Evolutionary conservation across 2,888 invertebrate genomes (phyloP), one percentile per base, ranked within the genome.

Genomic region (Diachrysia chrysitis): DNA sequence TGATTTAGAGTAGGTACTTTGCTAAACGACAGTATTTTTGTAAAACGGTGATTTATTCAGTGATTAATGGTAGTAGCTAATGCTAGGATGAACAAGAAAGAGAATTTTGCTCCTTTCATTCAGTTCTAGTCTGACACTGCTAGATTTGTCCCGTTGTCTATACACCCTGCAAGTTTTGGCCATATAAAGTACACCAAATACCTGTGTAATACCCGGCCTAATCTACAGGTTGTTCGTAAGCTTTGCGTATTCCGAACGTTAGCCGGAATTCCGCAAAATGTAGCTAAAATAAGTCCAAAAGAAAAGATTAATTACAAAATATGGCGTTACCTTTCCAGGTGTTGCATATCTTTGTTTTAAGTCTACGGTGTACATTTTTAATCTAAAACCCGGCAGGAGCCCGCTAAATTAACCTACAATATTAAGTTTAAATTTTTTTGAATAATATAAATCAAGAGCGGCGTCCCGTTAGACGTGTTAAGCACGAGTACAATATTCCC

Each of bases 401-500:
- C 82, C 80, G 73, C 83, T 60, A 84, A 80, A 87, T 85, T 85
- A 83, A 84, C 83, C 75, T 71, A 76, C 76, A 75, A 83, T 85
- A 84, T 82, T 83, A 82, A 83, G 73, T 78, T 82, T 66, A 76
- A 70, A 70, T 67, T 46, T 62, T 78, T 78, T 77, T 53, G 54
- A 68, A 70, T 69, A 74, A 64, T 59, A 66, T 72, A 66, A 68
- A 65, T 76, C n/a, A 46, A 19, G 58, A 73, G 56, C 67, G 56
- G 60, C 59, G 55, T 55, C 32, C 66, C 53, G 70, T 76, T 82
- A 80, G 79, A 84, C 78, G 80, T 82, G 79, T 83, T 86, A 83
- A 83, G 79, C 81, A 83, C 78, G 76, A 69, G 68, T 75, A 74
- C 83, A 84, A 87, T 89, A 88, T 89, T 85, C 83, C 81, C 84